phyloP scores from a whole-genome alignment of 1,140 invertebrate genomes.

The Ceratosolen solmsi region DNA sequence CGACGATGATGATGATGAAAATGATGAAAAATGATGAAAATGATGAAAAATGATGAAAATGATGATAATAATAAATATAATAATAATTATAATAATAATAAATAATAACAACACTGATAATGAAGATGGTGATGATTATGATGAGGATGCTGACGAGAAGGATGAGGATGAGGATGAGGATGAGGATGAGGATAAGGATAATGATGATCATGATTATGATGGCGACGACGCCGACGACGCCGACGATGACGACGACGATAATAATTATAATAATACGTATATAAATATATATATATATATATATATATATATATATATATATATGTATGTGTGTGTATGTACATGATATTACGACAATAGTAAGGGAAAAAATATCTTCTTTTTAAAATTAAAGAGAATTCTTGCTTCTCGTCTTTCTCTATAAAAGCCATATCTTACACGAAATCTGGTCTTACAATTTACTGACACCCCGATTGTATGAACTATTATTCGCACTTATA shows the following conservation, averaged over 20 bases:
- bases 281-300: conserved; percentile 29
- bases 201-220: too few species aligned
- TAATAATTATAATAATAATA: too few species aligned
- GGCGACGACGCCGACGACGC: too few species aligned
- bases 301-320: conserved; percentile 38
- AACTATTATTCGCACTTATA: conserved; percentile 50
- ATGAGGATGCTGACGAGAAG: too few species aligned
- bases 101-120: too few species aligned
- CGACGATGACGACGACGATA: neutral
- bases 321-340: conserved; percentile 36
- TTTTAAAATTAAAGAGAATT: conserved; percentile 50
- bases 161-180: too few species aligned
- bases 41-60: too few species aligned
- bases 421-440: conserved; percentile 51
- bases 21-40: too few species aligned
- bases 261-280: neutral
- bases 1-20: too few species aligned
- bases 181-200: too few species aligned
- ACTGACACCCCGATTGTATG: conserved; percentile 37
- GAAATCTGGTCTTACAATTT: conserved; percentile 43
- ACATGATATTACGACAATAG: conserved; percentile 50
- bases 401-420: conserved; percentile 52
- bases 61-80: too few species aligned
- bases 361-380: conserved; percentile 46
- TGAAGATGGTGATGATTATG: too few species aligned